Percentiles rank a stretch among this genome's conserved stretches.
Conservation (phyloP, 2,888 invertebrate species). For the Lochmaea crataegi region DNA sequence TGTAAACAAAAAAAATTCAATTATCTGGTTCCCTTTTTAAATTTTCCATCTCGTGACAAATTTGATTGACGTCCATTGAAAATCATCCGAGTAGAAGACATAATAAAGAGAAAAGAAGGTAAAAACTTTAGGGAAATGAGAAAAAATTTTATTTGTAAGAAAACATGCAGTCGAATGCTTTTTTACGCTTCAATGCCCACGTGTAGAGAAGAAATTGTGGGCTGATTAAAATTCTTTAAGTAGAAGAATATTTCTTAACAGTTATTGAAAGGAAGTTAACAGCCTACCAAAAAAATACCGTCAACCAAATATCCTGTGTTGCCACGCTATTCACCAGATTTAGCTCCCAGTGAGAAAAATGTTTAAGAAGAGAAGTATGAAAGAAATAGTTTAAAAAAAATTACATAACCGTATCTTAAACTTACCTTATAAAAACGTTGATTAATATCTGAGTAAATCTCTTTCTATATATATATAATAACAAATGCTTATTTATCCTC, state of each 20-base stretch:
- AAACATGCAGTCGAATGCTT: not conserved
- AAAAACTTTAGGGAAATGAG: not conserved
- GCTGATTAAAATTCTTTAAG: too few relatives aligned
- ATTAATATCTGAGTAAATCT: not conserved
- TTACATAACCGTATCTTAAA: slow-evolving; percentile 3
- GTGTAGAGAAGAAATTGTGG: not conserved
- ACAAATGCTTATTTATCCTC: slow-evolving; percentile 14
- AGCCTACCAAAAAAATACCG: too few relatives aligned
- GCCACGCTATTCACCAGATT: too few relatives aligned
- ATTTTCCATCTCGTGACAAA: not conserved
- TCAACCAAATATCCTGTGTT: too few relatives aligned
- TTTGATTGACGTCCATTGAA: not conserved
- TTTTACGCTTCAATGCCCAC: not conserved
- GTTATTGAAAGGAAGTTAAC: too few relatives aligned
- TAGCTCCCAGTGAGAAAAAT: too few relatives aligned
- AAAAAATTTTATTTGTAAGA: not conserved
- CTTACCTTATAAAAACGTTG: slow-evolving; percentile 16
- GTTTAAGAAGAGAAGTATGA: not conserved
- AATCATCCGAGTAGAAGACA: not conserved
- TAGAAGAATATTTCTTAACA: too few relatives aligned
- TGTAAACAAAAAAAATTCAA: not conserved
- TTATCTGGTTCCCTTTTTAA: not conserved
- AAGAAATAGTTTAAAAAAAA: not conserved
- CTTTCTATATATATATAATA: slow-evolving; percentile 15
- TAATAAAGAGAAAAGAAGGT: not conserved